Percentiles rank a stretch among this genome's conserved stretches.
phyloP scores from a whole-genome alignment of 2,797 vertebrate species.

The Spea hammondii region DNA sequence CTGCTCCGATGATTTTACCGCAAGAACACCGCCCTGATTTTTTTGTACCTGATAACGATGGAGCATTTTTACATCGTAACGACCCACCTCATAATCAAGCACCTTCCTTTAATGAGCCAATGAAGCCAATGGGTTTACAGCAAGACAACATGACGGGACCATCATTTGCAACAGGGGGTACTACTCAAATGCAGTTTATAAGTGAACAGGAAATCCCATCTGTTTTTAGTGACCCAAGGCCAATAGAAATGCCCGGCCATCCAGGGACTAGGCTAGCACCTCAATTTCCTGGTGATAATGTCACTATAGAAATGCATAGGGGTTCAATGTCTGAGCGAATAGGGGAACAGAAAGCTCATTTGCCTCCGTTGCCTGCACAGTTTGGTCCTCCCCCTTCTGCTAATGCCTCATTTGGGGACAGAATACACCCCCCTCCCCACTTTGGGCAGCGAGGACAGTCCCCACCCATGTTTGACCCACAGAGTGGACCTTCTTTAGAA shows the following conservation, averaged over 20 bases:
- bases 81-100: constrained; percentile 60
- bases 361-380: constrained; percentile 62
- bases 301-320: constrained; percentile 72
- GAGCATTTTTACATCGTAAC: constrained; percentile 56
- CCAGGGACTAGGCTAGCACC: constrained; percentile 68
- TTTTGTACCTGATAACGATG: constrained; percentile 58
- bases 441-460: constrained; percentile 61
- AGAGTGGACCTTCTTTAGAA: constrained; percentile 75
- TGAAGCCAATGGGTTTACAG: constrained; percentile 34
- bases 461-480: constrained; percentile 75
- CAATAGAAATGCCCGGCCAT: constrained; percentile 68
- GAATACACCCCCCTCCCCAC: constrained; percentile 55
- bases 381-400: constrained; percentile 62
- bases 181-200: constrained; percentile 62
- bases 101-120: constrained; percentile 60
- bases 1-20: constrained; percentile 55
- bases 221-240: constrained; percentile 65
- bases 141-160: not conserved
- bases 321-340: constrained; percentile 73
- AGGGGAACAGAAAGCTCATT: constrained; percentile 70
- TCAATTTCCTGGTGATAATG: constrained; percentile 65
- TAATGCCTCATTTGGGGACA: constrained; percentile 63
- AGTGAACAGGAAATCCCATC: constrained; percentile 62
- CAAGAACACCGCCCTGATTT: constrained; percentile 61
- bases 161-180: constrained; percentile 60